Conservation (phyloP, 2,888 invertebrate genomes). For the Marasmarcha lunaedactyla region DNA sequence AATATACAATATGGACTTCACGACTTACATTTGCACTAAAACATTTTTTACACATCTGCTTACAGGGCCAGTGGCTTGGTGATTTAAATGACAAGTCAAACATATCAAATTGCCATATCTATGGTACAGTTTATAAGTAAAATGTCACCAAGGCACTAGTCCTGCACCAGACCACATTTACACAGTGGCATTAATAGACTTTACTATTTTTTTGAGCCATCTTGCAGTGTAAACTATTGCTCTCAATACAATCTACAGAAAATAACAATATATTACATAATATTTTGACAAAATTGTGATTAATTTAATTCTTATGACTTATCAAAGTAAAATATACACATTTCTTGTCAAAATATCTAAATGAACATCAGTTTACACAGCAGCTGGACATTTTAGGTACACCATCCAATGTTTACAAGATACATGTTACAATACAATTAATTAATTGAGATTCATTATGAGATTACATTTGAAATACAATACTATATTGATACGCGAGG, state of each 20-base stretch:
- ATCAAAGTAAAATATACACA: not conserved
- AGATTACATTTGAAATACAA: slow-evolving; percentile 57
- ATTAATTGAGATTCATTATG: slow-evolving; percentile 58
- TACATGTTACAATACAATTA: slow-evolving; percentile 34
- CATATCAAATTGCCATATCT: slow-evolving; percentile 19
- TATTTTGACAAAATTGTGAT: slow-evolving; percentile 4
- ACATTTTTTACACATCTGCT: slow-evolving; percentile 7
- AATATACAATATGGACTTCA: slow-evolving; percentile 31
- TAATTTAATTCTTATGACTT: slow-evolving; percentile 1
- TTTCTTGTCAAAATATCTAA: slow-evolving; percentile 6
- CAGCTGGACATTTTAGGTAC: slow-evolving; percentile 30
- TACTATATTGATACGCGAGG: slow-evolving; percentile 35
- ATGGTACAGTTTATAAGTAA: slow-evolving; percentile 30
- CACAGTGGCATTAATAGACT: slow-evolving; percentile 38
- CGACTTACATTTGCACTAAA: slow-evolving; percentile 17
- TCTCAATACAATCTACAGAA: slow-evolving; percentile 9
- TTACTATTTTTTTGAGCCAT: slow-evolving; percentile 59
- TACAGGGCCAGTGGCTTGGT: not conserved
- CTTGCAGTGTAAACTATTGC: slow-evolving; percentile 28
- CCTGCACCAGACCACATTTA: slow-evolving; percentile 19
- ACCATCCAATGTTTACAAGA: slow-evolving; percentile 56
- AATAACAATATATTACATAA: slow-evolving; percentile 8
- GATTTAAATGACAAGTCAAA: slow-evolving; percentile 17
- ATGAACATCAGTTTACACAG: slow-evolving; percentile 12
- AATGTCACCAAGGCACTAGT: slow-evolving; percentile 25